Conservation (phyloP, 2,797 vertebrate genomes). For the Myotis findleyi region DNA sequence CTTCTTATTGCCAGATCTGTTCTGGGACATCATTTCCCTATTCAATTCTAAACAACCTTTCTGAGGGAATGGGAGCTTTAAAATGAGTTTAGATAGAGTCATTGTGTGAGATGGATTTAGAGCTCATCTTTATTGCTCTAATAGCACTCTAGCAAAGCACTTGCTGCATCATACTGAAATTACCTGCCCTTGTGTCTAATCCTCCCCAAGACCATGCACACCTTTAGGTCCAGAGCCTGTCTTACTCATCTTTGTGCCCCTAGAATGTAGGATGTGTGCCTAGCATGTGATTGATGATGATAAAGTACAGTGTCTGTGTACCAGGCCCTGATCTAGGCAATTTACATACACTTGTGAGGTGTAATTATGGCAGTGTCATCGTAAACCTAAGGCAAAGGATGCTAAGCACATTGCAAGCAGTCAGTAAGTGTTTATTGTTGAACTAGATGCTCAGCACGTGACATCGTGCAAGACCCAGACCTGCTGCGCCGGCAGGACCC, state of each 20-base stretch:
- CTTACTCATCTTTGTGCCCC: not conserved
- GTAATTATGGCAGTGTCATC: not conserved
- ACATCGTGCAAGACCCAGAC: too few species aligned
- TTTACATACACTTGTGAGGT: not conserved
- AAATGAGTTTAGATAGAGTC: not conserved
- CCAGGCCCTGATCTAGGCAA: not conserved
- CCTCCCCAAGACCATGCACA: not conserved
- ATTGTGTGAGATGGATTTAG: not conserved
- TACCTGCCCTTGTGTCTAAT: not conserved
- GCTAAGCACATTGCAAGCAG: not conserved
- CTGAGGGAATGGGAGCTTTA: conserved; percentile 7
- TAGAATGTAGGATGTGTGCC: not conserved
- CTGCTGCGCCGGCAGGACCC: too few species aligned
- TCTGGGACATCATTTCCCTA: not conserved
- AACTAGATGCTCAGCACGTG: not conserved
- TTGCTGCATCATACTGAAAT: not conserved
- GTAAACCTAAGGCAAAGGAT: not conserved
- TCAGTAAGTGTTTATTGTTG: not conserved
- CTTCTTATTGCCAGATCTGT: not conserved
- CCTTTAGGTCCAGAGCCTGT: not conserved
- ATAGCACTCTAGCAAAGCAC: not conserved
- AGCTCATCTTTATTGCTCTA: not conserved
- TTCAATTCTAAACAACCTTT: conserved; percentile 24
- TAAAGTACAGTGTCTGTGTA: not conserved
- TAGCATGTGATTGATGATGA: not conserved